These are phyloP conservation scores for Spea hammondii DNA, from an alignment of 2,797 vertebrate species.

Conservation along the genomic window DNA sequence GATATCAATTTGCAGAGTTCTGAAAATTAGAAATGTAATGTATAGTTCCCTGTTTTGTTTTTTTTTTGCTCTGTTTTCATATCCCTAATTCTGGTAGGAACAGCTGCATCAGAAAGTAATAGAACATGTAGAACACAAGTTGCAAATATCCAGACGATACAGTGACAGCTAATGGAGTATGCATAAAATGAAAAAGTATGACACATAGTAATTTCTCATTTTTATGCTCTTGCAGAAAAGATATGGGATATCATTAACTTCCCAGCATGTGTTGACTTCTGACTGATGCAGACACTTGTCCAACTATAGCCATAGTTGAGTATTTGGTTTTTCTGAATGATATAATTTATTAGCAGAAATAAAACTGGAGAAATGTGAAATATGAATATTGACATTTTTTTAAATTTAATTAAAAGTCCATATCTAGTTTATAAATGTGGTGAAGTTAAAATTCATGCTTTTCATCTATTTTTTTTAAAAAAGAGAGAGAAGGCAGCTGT, in stretches of 20 bases:
- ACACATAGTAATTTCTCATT: conserved; percentile 30
- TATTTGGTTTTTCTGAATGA: conserved; percentile 24
- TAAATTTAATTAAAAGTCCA: conserved; percentile 32
- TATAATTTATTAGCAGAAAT: conserved; percentile 9
- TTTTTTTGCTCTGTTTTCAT: neutral
- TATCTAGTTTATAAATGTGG: conserved; percentile 9
- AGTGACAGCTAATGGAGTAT: conserved; percentile 34
- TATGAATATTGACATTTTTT: neutral
- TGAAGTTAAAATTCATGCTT: neutral
- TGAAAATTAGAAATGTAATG: neutral
- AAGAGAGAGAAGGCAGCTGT: neutral
- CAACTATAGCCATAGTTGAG: conserved; percentile 9
- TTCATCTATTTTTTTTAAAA: conserved; percentile 3
- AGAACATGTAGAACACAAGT: conserved; percentile 17
- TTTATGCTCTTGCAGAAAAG: conserved; percentile 37
- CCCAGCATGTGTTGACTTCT: conserved; percentile 38
- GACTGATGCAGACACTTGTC: conserved; percentile 35
- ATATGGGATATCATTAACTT: conserved; percentile 45
- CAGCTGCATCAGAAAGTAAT: conserved; percentile 18
- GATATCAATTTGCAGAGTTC: neutral
- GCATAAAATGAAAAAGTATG: conserved; percentile 27
- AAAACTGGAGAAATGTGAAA: conserved; percentile 1
- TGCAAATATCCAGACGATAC: conserved; percentile 30
- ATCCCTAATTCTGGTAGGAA: neutral
- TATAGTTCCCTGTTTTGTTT: neutral